Evolutionary conservation across 2,113 vertebrate species (phyloP).

Genomic region (Pongo abelii): DNA sequence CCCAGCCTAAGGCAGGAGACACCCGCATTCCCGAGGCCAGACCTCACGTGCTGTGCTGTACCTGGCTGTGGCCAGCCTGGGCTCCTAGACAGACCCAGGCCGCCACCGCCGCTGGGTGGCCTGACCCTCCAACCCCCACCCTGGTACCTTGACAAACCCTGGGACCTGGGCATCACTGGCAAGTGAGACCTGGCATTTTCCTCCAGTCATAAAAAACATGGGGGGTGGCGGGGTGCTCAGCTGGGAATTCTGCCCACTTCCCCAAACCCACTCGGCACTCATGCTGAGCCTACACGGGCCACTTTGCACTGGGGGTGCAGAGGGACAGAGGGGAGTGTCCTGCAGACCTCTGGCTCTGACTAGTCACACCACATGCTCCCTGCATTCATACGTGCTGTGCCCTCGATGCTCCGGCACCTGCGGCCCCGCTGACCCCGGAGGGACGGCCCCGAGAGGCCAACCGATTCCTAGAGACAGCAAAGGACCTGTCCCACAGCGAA

Average conservation of each 20-base stretch:
- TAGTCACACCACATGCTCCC: too few species aligned
- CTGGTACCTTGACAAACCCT: neutral
- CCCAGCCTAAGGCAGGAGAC: neutral
- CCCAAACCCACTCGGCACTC: fast-evolving
- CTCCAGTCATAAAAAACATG: neutral
- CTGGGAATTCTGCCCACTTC: too few species aligned
- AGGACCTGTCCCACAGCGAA: neutral
- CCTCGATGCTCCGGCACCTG: neutral
- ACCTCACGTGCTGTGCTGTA: fast-evolving
- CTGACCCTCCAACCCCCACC: too few species aligned
- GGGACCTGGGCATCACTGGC: neutral
- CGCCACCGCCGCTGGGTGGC: fast-evolving
- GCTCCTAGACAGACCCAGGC: neutral
- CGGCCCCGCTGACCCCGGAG: neutral
- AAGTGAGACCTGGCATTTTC: neutral
- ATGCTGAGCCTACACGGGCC: fast-evolving
- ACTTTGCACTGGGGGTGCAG: fast-evolving
- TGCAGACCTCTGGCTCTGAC: fast-evolving
- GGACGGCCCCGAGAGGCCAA: neutral
- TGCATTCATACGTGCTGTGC: neutral
- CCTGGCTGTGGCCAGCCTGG: fast-evolving
- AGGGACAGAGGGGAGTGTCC: fast-evolving
- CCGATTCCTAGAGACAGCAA: neutral
- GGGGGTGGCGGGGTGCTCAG: too few species aligned
- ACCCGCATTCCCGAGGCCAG: fast-evolving